Evolutionary conservation across 1,140 invertebrate species (phyloP), one percentile per base, ranked within the genome.

Genomic region (Macrobrachium nipponense): DNA sequence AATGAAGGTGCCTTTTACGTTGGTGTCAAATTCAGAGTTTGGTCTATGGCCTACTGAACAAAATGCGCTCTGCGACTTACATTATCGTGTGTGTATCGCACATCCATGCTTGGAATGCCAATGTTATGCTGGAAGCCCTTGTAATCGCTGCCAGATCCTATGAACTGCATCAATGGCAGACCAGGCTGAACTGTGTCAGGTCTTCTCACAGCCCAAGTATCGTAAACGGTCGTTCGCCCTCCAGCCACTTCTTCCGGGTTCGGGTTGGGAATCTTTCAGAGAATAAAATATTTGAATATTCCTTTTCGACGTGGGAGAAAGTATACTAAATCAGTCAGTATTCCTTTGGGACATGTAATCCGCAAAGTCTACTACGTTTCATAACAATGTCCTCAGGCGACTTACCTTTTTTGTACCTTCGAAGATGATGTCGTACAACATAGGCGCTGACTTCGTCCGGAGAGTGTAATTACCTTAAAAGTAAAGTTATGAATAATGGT

Each of bases 71-170:
- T 20, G 14, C 62, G 8, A 15, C 87, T 17, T 79, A 88, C 87
- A 83, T 88, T 73, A 27, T 84, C 82, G 61, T 81, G 61, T 18
- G 82, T 87, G 43, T 89, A 89, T 8, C 85, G 23, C 23, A 68
- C 43, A 20, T 89, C 88, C 66, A 82, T 58, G 23, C 73, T 70
- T 5, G 88, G 81, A 15, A 89, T 77, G 23, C 88, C 88, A 61
- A 83, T 60, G 68, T 80, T 85, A 36, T 87, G 81, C 51, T 87
- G 79, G 68, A 89, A 87, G 17, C 82, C 86, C 73, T 78, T 84
- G 51, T 87, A 84, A 66, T 89, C 88, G 51, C 88, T 89, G 15
- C 88, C 86, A 18, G 79, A 82, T 0, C 88, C 88, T 78, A 87
- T 64, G 11, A 80, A 60, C 77, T 87, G 81, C 72, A 88, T 61